Base-by-base conservation (phyloP, 23 tunicate genomes). In the Aplidium turbinatum region DNA sequence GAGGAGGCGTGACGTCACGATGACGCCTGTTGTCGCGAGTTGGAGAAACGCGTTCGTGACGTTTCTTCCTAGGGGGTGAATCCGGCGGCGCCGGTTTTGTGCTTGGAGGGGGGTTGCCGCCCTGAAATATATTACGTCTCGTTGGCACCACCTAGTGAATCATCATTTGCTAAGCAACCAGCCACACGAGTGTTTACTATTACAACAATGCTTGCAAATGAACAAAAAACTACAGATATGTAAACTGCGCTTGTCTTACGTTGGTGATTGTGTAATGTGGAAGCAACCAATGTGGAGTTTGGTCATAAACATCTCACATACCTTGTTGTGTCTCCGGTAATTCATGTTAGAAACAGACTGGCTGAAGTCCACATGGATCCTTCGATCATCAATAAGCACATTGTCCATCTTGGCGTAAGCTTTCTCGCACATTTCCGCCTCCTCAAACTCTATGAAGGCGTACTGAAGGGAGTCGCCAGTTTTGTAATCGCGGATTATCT, bases 341-440 rank as follows among this genome's bases (percentile, higher is more conserved):
- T 91, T 39, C 28, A 73, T 31, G 28, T 76, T 83, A 0, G 99
- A 90, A 2, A 95, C 96, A 21, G 99, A 95, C 79, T 95, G 99
- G 42, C 96, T 88, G 87, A 95, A 95, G 62, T 95, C 99, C 21
- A 95, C 99, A 57, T 95, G 99, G 24, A 95, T 89, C 68, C 99
- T 85, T 23, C 99, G 68, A 33, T 95, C 99, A 60, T 95, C 99
- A 27, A 95, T 95, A 5, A 95, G 78, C 42, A 95, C 99, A 58
- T 94, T 94, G 77, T 94, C 99, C 99, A 94, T 94, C 58, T 94
- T 94, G 23, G 81, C 2, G 40, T 86, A 94, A 20, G 99, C 99
- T 42, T 82, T 86, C 47, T 94, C 99, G 47, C 99, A 94, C 73
- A 73, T 86, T 0, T 94, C 99, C 25, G 93, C 75, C 5, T 52